Conservation (phyloP, 1,140 invertebrate genomes). For the Maniola jurtina region DNA sequence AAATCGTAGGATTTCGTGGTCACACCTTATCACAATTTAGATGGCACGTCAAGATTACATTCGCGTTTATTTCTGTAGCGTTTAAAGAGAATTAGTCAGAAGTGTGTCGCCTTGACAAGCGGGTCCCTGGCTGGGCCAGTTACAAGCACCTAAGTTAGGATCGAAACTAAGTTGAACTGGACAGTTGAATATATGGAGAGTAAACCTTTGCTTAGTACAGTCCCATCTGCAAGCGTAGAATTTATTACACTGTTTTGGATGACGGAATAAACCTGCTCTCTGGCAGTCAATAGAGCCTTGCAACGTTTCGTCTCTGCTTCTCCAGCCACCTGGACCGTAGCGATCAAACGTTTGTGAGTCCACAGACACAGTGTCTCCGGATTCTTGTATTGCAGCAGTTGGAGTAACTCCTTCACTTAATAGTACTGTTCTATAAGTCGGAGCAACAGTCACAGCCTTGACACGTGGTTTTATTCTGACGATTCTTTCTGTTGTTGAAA, state of each 20-base stretch:
- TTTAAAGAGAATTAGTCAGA: conserved; percentile 78
- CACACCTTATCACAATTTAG: conserved; percentile 69
- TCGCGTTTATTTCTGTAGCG: conserved; percentile 37
- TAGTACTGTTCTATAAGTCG: conserved; percentile 71
- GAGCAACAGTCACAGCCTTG: conserved; percentile 67
- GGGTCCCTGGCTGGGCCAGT: conserved; percentile 90
- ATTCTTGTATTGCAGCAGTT: conserved; percentile 32
- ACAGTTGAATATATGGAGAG: conserved; percentile 89
- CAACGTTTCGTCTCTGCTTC: conserved; percentile 80
- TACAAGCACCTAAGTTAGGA: conserved; percentile 86
- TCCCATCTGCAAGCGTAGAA: conserved; percentile 93
- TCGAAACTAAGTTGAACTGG: conserved; percentile 90
- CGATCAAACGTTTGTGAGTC: conserved; percentile 74
- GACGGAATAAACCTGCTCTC: conserved; percentile 88
- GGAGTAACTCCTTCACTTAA: conserved; percentile 55
- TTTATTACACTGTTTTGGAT: conserved; percentile 90
- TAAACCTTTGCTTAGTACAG: conserved; percentile 87
- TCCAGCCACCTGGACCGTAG: conserved; percentile 78
- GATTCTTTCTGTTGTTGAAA: conserved; percentile 54
- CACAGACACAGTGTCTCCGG: conserved; percentile 36
- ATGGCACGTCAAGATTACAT: conserved; percentile 66
- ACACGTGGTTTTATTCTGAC: conserved; percentile 59
- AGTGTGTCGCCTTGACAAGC: conserved; percentile 86
- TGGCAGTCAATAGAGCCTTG: conserved; percentile 85
- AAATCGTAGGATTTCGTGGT: conserved; percentile 45